phyloP scores from a whole-genome alignment of 2,797 vertebrate genomes.

The Syngnathus acus region DNA sequence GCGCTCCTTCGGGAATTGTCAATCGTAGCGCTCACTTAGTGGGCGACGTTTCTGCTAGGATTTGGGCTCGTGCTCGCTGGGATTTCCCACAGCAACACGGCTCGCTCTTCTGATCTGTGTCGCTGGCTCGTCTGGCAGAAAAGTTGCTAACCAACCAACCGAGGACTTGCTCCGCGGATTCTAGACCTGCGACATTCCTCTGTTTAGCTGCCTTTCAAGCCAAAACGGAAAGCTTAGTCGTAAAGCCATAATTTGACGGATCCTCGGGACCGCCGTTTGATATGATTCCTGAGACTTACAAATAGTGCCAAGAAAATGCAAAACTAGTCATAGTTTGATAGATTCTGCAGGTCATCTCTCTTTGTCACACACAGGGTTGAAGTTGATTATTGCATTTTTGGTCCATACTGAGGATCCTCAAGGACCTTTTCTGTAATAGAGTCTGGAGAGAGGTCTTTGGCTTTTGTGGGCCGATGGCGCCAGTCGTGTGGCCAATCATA shows the following conservation, averaged over 20 bases:
- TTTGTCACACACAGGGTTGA: too few species aligned
- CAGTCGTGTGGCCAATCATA: too few species aligned
- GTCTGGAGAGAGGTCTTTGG: background rate
- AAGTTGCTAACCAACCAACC: background rate
- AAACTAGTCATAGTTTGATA: background rate
- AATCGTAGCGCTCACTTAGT: constrained; percentile 11
- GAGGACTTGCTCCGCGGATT: background rate
- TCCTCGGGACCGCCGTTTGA: background rate
- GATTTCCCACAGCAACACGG: background rate
- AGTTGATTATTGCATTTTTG: background rate
- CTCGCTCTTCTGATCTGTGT: background rate
- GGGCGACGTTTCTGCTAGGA: background rate
- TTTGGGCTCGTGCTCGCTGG: background rate
- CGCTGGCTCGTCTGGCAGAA: background rate
- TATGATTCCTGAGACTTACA: too few species aligned
- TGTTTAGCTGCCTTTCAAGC: background rate
- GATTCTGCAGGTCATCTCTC: too few species aligned
- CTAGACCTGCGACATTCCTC: background rate
- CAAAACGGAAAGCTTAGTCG: background rate
- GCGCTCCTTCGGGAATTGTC: constrained; percentile 10
- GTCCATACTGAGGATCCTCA: background rate
- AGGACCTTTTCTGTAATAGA: background rate
- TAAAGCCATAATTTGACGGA: background rate
- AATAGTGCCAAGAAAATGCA: too few species aligned
- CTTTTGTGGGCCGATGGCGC: background rate